Percentiles rank a stretch among this genome's conserved stretches.
phyloP scores from a whole-genome alignment of 2,113 vertebrate genomes.

The Microcebus griseorufus region DNA sequence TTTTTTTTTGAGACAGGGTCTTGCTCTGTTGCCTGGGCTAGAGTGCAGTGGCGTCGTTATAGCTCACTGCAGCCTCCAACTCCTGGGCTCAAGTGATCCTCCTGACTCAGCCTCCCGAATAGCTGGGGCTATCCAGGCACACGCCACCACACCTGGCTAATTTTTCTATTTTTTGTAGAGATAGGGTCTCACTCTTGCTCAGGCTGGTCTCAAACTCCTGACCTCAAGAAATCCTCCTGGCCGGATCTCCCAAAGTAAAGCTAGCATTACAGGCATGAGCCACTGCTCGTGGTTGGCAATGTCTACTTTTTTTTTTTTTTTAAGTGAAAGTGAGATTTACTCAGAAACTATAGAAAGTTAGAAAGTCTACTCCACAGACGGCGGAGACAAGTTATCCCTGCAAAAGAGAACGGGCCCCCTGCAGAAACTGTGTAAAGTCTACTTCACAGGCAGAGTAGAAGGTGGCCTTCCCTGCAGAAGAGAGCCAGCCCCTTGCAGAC shows the following conservation, averaged over 20 bases:
- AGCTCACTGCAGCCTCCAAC: background rate
- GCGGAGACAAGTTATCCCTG: no score
- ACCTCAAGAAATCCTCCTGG: background rate
- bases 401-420: no score
- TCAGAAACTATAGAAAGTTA: no score
- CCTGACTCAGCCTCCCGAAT: background rate
- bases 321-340: no score
- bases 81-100: background rate
- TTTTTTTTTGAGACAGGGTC: background rate
- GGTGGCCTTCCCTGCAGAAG: no score
- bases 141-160: background rate
- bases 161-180: background rate
- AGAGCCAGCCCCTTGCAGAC: no score
- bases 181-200: background rate
- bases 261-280: background rate
- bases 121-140: background rate
- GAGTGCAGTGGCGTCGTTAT: background rate
- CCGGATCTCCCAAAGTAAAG: background rate
- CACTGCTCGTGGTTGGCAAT: background rate
- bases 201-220: background rate
- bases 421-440: no score
- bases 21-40: background rate
- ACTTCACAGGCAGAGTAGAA: no score
- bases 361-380: no score
- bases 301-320: background rate